Percentiles rank a stretch among this genome's conserved stretches.
These are phyloP conservation scores for Astyanax mexicanus DNA, from an alignment of 2,797 vertebrate species.

Conservation along the genomic window DNA sequence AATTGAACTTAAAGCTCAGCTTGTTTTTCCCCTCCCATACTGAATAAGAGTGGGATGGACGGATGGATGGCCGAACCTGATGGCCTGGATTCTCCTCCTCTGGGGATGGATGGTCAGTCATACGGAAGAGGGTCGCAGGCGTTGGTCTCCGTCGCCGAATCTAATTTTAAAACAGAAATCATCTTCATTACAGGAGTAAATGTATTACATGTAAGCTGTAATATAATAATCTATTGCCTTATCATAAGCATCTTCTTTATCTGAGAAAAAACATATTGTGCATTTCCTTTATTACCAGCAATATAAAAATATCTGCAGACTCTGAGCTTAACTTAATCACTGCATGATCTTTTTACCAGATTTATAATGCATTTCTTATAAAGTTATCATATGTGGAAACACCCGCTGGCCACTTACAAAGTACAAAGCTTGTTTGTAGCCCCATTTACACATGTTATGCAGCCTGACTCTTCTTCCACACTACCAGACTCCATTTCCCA, in stretches of 20 bases:
- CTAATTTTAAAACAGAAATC: slow-evolving; percentile 68
- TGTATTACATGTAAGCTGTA: slow-evolving; percentile 3
- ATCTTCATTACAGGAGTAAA: neutral
- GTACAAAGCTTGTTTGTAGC: too few relatives aligned
- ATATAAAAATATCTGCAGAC: neutral
- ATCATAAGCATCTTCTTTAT: neutral
- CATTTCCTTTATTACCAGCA: neutral
- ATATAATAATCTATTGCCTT: neutral
- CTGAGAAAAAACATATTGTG: neutral
- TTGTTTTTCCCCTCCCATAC: too few relatives aligned
- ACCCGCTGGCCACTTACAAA: too few relatives aligned
- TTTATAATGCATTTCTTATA: too few relatives aligned
- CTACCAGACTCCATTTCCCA: too few relatives aligned
- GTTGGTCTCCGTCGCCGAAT: slow-evolving; percentile 93
- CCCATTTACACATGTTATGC: too few relatives aligned
- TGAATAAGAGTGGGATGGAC: neutral
- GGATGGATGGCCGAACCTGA: slow-evolving; percentile 75
- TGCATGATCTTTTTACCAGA: neutral
- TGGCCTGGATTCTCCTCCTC: slow-evolving; percentile 84
- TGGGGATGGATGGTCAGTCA: slow-evolving; percentile 90
- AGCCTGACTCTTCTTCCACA: too few relatives aligned
- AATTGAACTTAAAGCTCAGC: too few relatives aligned
- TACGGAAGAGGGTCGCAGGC: slow-evolving; percentile 91
- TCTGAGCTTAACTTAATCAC: neutral
- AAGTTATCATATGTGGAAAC: too few relatives aligned